Evolutionary conservation across 2,888 invertebrate genomes (phyloP).

Genomic region (Anticlea derivata): DNA sequence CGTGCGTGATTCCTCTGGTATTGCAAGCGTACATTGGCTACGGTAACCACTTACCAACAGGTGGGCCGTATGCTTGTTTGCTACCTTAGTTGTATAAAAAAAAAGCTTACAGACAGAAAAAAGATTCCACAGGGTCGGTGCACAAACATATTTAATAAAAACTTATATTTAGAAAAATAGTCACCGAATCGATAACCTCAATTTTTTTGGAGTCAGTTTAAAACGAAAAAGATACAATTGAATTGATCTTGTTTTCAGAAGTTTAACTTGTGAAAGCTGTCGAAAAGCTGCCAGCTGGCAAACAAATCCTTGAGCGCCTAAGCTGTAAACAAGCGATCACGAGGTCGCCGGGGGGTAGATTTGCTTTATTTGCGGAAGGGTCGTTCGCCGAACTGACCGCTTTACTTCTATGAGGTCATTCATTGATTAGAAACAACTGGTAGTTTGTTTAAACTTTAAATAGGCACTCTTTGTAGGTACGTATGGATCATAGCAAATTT

Average conservation of each 20-base stretch:
- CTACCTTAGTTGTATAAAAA: too few relatives aligned
- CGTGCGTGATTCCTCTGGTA: too few relatives aligned
- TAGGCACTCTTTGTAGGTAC: neutral
- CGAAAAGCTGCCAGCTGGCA: conserved; percentile 14
- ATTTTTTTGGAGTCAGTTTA: too few relatives aligned
- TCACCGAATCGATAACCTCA: too few relatives aligned
- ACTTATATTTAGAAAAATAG: too few relatives aligned
- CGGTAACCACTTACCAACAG: too few relatives aligned
- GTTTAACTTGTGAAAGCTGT: neutral
- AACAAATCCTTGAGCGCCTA: conserved; percentile 18
- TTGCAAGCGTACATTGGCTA: too few relatives aligned
- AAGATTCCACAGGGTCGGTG: too few relatives aligned
- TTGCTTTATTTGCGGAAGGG: conserved; percentile 20
- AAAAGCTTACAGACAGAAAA: too few relatives aligned
- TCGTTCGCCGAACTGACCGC: conserved; percentile 17
- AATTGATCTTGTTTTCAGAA: neutral
- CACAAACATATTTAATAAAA: too few relatives aligned
- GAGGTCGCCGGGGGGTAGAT: conserved; percentile 14
- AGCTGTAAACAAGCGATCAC: conserved; percentile 31
- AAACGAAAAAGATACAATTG: too few relatives aligned
- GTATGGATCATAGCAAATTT: neutral
- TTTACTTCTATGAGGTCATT: conserved; percentile 17
- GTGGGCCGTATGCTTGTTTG: too few relatives aligned
- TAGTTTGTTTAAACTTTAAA: neutral
- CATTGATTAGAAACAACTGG: neutral